These are phyloP conservation scores for Myotis planiceps DNA, from an alignment of 2,797 vertebrate genomes.

Conservation along the genomic window DNA sequence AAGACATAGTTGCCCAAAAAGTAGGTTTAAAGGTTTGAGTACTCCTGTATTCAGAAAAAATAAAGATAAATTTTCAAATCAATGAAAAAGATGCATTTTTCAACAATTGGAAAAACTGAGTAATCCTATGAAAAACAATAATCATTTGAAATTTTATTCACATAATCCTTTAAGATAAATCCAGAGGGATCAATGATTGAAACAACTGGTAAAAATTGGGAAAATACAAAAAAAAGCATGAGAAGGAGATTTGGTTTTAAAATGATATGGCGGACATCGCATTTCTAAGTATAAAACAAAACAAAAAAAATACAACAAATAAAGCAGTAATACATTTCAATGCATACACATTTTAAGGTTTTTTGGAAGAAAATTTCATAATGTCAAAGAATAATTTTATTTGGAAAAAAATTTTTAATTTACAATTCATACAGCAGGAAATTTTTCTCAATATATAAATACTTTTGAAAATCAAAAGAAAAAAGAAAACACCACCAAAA, in stretches of 20 bases:
- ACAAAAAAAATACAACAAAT: background rate
- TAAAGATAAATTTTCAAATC: background rate
- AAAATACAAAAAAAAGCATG: background rate
- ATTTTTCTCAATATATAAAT: background rate
- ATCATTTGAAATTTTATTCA: background rate
- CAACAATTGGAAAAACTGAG: background rate
- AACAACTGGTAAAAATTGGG: background rate
- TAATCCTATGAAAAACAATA: background rate
- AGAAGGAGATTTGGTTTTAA: background rate
- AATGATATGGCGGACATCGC: background rate
- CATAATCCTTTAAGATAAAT: background rate
- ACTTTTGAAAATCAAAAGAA: background rate
- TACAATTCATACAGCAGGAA: background rate
- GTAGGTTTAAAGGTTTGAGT: background rate
- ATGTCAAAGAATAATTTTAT: background rate
- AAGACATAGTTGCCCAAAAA: background rate
- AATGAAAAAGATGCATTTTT: background rate
- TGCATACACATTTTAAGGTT: background rate
- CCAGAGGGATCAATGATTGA: background rate
- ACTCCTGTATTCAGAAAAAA: background rate
- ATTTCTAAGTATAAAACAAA: background rate
- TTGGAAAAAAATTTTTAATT: background rate
- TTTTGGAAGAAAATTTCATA: background rate
- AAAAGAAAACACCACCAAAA: background rate
- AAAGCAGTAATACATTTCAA: background rate